Evolutionary conservation across 2,888 invertebrate species (phyloP), one percentile per base, ranked within the genome.

Genomic region (Oasisia sp.): DNA sequence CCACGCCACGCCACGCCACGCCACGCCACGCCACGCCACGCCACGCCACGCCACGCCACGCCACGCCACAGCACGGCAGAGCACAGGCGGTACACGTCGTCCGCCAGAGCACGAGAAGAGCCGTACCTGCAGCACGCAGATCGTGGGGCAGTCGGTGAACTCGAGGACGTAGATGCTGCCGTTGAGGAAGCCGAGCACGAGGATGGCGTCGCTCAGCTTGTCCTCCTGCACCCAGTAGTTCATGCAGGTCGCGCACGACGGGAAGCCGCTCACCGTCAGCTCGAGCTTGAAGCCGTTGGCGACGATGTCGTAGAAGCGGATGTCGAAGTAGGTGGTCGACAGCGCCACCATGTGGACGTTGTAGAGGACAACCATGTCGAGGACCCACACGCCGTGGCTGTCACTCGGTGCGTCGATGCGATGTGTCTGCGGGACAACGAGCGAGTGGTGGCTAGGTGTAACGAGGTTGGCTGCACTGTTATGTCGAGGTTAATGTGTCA

Each of bases 261-360:
- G 97, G 95, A 98, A 97, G 93, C 97, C 97, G 0, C 97, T 97
- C 93, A 98, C 95, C 7, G 44, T 89, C 90, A 92, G 38, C 32
- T 92, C 38, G 7, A 32, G 92, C 19, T 19, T 90, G 91, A 92
- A 92, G 89, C 89, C 89, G 89, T 91, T 89, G 8, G 90, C 93
- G 12, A 90, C 44, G 91, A 97, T 91, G 95, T 98, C 96, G 92
- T 95, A 98, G 96, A 98, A 98, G 94, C 98, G 97, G 91, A 98
- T 96, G 95, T 98, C 98, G n/a, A 98, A 97, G 96, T 98, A 98
- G 0, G 98, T 97, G 32, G 98, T 98, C 93, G 98, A 97, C 19
- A 98, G 97, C 93, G 98, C 98, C 32, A 98, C 97, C 94, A 98
- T 97, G 96, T 97, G 97, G 92, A 98, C 97, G 96, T 98, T 98